Base-by-base conservation (phyloP, 2,888 invertebrate species). In the Drosophila recens region DNA sequence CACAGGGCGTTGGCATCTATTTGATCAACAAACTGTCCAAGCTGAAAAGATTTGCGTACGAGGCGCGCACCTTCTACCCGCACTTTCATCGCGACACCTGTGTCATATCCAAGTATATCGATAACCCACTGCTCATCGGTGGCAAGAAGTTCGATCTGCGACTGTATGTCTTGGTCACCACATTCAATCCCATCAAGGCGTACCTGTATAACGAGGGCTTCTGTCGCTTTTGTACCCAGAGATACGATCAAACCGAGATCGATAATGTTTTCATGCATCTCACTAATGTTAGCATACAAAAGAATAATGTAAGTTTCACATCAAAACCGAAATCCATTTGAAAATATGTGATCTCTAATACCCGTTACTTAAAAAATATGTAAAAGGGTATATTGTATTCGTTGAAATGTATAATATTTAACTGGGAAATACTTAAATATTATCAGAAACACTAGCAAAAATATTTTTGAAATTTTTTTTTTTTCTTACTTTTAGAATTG, bases 261-360 rank as follows among this genome's bases (percentile, higher is more conserved):
- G 97, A 98, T 92, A 98, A 97, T 91, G 97, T 97, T 95, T 98
- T 97, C 90, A 97, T 98, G 59, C 98, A 98, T 93, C 94, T 98
- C 59, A 98, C 98, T 11, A 99, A 99, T 91, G 98, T 98, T 4
- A 98, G 98, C 67, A 98, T 99, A n/a, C 99, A 99, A 93, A 98
- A 98, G 92, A 98, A 98, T 91, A 98, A 98, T 79, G 91, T 91
- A 71, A 85, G 90, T 48, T 15, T 0, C 6, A 17, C 8, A 15
- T 13, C 6, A 15, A 27, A 2, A 52, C 36, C 11, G n/a, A 17
- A 9, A 23, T 58, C 0, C 8, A 0, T 17, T 10, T 9, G 9
- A 8, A 0, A 3, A 40, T 10, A 51, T 34, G 27, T 15, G 17
- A 9, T 15, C 10, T 30, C 4, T 3, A 4, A 23, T 23, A 23